Evolutionary conservation across 2,113 vertebrate genomes (phyloP).

Genomic region (Cyanoramphus novaezelandiae): DNA sequence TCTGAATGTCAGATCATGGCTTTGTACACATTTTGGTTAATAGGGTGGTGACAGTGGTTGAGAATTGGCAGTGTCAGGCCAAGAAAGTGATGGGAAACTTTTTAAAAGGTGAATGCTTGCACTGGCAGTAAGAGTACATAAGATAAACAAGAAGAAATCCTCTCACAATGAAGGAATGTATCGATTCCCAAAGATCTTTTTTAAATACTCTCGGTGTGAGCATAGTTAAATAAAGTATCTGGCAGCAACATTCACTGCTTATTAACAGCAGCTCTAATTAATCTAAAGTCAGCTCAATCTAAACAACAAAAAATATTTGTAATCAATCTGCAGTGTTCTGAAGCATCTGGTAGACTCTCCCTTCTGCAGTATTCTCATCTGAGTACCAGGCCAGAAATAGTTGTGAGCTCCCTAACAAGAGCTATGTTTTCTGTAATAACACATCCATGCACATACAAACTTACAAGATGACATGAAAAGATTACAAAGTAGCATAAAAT

Average conservation of each 20-base stretch:
- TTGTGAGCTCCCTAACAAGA: neutral
- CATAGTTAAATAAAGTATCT: neutral
- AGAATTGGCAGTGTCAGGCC: neutral
- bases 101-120: neutral
- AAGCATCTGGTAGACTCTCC: neutral
- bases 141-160: neutral
- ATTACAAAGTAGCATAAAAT: neutral
- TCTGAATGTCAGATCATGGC: neutral
- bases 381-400: neutral
- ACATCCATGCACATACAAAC: neutral
- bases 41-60: neutral
- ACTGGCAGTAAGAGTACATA: neutral
- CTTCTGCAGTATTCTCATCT: neutral
- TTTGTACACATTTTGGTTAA: neutral
- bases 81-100: neutral
- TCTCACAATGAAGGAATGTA: neutral
- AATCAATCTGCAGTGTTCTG: neutral
- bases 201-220: neutral
- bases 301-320: neutral
- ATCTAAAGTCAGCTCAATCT: neutral
- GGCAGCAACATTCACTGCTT: neutral
- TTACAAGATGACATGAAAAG: neutral
- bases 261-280: constrained; percentile 11
- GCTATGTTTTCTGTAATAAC: neutral
- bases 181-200: neutral